Conservation (phyloP, 2,113 vertebrate genomes). For the Paratilapia polleni region DNA sequence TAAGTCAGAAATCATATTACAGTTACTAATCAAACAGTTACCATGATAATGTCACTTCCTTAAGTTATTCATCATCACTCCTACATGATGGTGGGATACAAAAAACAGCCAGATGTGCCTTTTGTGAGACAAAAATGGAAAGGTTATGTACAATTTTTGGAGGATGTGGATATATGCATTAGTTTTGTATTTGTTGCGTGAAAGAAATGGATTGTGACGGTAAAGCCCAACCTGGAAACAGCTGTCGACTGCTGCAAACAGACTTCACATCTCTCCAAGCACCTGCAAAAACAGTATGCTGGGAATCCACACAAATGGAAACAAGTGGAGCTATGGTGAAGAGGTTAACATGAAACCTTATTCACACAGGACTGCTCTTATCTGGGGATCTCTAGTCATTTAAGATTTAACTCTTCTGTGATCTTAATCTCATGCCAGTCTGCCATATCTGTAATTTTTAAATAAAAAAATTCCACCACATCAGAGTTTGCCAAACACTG, state of each 20-base stretch:
- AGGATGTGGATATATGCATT: neutral
- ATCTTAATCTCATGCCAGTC: rapidly evolving
- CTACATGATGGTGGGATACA: no score
- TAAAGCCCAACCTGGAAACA: neutral
- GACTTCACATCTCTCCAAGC: neutral
- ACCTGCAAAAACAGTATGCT: neutral
- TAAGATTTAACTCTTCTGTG: neutral
- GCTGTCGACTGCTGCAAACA: neutral
- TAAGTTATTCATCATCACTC: no score
- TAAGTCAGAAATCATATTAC: no score
- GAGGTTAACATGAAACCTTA: neutral
- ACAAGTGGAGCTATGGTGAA: neutral
- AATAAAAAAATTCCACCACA: neutral
- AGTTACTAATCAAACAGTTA: no score
- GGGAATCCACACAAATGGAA: neutral
- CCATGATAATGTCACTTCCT: no score
- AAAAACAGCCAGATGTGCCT: no score
- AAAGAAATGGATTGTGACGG: neutral
- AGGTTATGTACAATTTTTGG: no score
- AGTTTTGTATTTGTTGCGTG: neutral
- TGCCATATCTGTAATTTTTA: rapidly evolving
- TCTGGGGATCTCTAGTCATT: neutral
- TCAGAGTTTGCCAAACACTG: neutral
- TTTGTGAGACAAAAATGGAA: no score
- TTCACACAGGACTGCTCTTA: neutral